A percentile compares a stretch with the other conserved stretches of the same genome.
Evolutionary conservation across 2,113 vertebrate species (phyloP).

Genomic region (Falcunculus frontatus): DNA sequence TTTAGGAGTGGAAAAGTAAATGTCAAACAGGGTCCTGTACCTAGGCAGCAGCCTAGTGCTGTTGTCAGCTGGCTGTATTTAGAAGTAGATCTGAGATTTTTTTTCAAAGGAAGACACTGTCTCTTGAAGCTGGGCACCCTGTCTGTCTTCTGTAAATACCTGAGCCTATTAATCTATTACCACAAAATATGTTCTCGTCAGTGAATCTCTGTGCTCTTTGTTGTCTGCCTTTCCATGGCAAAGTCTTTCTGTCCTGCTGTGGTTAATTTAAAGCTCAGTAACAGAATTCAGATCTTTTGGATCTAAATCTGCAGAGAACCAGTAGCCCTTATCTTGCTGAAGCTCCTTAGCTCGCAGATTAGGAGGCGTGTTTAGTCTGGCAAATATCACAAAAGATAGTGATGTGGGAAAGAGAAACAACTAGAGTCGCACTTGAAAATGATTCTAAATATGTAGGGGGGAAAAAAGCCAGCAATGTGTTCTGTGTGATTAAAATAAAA

Average conservation of each 20-base stretch:
- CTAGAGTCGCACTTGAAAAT: background rate
- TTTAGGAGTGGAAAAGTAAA: background rate
- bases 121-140: background rate
- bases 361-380: background rate
- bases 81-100: background rate
- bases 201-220: background rate
- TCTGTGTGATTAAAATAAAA: background rate
- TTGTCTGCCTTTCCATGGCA: background rate
- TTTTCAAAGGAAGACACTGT: background rate
- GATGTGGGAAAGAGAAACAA: background rate
- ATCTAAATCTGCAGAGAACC: background rate
- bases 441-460: background rate
- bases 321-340: background rate
- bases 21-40: background rate
- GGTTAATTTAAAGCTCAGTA: background rate
- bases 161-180: background rate
- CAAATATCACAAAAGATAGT: background rate
- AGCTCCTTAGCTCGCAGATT: background rate
- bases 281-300: background rate
- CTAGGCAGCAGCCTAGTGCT: background rate
- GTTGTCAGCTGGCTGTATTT: background rate
- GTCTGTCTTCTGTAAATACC: background rate
- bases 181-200: background rate
- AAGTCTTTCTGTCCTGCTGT: background rate
- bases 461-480: background rate